phyloP scores from a whole-genome alignment of 2,888 invertebrate species.

The Xanthia icteritia region DNA sequence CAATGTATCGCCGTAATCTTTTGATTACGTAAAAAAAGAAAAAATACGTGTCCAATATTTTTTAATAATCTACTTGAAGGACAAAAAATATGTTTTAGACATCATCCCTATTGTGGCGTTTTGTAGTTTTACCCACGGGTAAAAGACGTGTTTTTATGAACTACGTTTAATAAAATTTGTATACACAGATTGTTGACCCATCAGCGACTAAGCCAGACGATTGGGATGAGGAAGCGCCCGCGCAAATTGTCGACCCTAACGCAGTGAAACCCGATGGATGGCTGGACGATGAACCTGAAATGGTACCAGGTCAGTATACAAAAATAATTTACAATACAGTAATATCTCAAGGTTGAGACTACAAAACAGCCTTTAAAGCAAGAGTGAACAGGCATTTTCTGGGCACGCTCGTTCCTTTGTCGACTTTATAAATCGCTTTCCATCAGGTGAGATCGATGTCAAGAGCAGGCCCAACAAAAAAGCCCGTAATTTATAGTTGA shows the following conservation, averaged over 20 bases:
- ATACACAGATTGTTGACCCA: constrained; percentile 94
- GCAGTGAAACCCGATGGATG: constrained; percentile 97
- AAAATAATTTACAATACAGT: not conserved
- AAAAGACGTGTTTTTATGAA: not conserved
- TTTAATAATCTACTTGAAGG: too few relatives aligned
- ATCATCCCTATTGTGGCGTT: not conserved
- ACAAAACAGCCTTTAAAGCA: not conserved
- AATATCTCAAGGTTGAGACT: not conserved
- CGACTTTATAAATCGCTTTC: too few relatives aligned
- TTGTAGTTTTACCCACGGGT: not conserved
- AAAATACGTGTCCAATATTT: too few relatives aligned
- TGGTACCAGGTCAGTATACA: constrained; percentile 90
- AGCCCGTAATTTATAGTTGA: not conserved
- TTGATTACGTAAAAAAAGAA: too few relatives aligned
- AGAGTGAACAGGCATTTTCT: too few relatives aligned
- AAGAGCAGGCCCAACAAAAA: too few relatives aligned
- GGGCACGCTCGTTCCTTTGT: too few relatives aligned
- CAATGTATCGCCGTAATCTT: too few relatives aligned
- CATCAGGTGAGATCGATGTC: too few relatives aligned
- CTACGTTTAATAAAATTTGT: not conserved
- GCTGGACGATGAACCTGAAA: constrained; percentile 97
- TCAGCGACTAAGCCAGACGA: constrained; percentile 97
- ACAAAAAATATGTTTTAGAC: too few relatives aligned
- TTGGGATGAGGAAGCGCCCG: constrained; percentile 99
- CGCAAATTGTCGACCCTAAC: constrained; percentile 95